A percentile compares a stretch with the other conserved stretches of the same genome.
These are phyloP conservation scores for Heliconius melpomene DNA, from an alignment of 1,140 invertebrate species.

Conservation along the genomic window DNA sequence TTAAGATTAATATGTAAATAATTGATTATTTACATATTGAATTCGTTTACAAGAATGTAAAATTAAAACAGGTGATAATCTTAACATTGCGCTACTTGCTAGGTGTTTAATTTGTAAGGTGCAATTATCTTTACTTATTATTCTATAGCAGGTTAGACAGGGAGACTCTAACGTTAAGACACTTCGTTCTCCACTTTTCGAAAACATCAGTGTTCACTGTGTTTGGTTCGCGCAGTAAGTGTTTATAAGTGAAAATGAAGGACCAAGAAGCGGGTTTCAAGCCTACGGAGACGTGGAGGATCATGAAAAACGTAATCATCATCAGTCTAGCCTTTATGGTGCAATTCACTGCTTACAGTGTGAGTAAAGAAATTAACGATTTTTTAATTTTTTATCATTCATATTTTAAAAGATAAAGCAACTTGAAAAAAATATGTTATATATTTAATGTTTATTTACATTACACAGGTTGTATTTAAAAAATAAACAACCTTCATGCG, in stretches of 20 bases:
- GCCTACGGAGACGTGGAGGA: slow-evolving; percentile 83
- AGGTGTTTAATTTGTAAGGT: no score
- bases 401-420: no score
- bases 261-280: slow-evolving; percentile 39
- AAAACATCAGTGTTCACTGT: slow-evolving; percentile 23
- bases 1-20: neutral
- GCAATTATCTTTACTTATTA: no score
- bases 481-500: no score
- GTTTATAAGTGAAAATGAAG: slow-evolving; percentile 8
- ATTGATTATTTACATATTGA: neutral
- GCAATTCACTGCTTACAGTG: slow-evolving; percentile 90
- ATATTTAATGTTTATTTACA: no score
- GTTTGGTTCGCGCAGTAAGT: neutral
- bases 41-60: neutral
- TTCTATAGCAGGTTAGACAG: no score
- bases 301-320: slow-evolving; percentile 88
- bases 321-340: slow-evolving; percentile 90
- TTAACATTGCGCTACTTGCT: no score
- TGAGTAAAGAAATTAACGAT: slow-evolving; percentile 48
- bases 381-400: no score
- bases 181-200: no score
- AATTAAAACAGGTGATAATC: neutral
- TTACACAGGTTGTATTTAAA: no score
- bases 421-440: no score
- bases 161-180: no score